Base-by-base conservation (phyloP, 2,888 invertebrate genomes). In the Tenodera sinensis region DNA sequence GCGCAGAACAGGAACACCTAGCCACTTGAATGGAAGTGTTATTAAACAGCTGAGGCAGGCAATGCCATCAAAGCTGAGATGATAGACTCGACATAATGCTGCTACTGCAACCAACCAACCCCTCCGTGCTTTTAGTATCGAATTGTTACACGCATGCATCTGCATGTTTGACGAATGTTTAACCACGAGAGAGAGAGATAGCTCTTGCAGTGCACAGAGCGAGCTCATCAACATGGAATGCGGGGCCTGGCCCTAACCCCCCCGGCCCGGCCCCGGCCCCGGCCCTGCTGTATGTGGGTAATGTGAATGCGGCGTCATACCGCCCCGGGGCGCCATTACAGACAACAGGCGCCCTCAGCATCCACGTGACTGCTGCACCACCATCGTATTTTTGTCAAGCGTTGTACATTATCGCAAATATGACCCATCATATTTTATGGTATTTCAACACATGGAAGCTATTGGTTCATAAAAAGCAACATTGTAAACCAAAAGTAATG, bases 291-390 rank as follows among this genome's bases (percentile, higher is more conserved):
- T 54, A 54, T 86, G 71, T 71, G 54, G 86, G 71, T 86, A 86
- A 86, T 86, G 54, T 71, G 54, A 71, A 71, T 71, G 54, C 54
- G 54, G 54, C 54, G 54, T 71, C 54, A 71, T 71, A 71, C 54
- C 30, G 28, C 54, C 54, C 47, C 85, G 54, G 83, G 87, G 83
- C 84, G 84, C 89, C 85, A 89, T 89, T 89, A 88, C 88, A 1
- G 28, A 81, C 89, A 89, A 83, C 85, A 88, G 89, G 89, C 71
- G 88, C 71, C 86, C 20, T 54, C 54, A 54, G 15, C 20, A 6
- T 34, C 14, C 54, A 71, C 54, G 54, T 71, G 54, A 71, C 54
- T 9, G 25, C 54, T 20, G 54, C 54, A 15, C 34, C n/a, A n/a
- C 30, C 30, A 2, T 30, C 42, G 42, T 71, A 71, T 71, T 71